A percentile compares a stretch with the other conserved stretches of the same genome.
Evolutionary conservation across 2,113 vertebrate genomes (phyloP).

Genomic region (Budorcas taxicolor): DNA sequence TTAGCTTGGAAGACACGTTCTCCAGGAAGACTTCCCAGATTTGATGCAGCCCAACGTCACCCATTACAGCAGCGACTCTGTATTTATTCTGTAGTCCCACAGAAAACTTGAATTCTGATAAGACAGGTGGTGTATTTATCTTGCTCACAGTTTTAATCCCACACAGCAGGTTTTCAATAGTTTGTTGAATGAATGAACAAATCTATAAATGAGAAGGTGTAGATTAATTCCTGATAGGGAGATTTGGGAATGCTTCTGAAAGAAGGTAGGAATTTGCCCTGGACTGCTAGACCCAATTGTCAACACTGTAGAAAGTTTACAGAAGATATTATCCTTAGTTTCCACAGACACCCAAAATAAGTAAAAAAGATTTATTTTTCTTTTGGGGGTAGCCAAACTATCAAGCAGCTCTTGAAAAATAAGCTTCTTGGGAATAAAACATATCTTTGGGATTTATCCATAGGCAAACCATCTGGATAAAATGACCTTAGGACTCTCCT

Average conservation of each 20-base stretch:
- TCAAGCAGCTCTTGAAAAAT: not conserved
- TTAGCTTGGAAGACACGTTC: not conserved
- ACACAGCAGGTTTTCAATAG: not conserved
- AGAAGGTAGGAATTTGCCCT: not conserved
- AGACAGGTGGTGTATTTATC: not conserved
- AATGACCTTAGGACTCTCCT: not conserved
- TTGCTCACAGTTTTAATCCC: not conserved
- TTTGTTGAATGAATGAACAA: not conserved
- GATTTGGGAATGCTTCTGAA: not conserved
- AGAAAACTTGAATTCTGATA: not conserved
- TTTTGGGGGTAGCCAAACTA: not conserved
- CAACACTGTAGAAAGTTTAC: not conserved
- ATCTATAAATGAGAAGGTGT: not conserved
- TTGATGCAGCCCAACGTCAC: not conserved
- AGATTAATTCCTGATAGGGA: not conserved
- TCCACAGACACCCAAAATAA: not conserved
- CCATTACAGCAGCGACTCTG: not conserved
- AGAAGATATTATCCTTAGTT: slow-evolving; percentile 6
- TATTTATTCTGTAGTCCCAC: not conserved
- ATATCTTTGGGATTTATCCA: not conserved
- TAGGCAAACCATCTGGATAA: not conserved
- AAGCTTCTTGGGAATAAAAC: not conserved
- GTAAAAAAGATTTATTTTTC: not conserved
- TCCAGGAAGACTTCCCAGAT: not conserved
- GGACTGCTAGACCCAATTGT: not conserved